phyloP scores from a whole-genome alignment of 2,888 invertebrate species.

The Cyaniris semiargus region DNA sequence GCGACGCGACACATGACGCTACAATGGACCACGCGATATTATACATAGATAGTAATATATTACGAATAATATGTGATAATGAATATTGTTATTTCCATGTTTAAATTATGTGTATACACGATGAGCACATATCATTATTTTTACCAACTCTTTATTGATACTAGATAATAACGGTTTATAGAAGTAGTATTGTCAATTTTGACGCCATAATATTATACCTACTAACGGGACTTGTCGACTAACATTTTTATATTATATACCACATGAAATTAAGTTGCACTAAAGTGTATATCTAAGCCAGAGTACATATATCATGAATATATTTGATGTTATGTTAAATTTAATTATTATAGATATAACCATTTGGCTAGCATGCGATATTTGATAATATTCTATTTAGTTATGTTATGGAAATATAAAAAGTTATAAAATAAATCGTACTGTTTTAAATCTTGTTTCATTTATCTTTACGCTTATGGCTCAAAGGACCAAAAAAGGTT shows the following conservation, averaged over 20 bases:
- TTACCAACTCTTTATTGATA: conserved; percentile 51
- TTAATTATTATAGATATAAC: conserved; percentile 47
- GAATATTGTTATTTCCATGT: conserved; percentile 70
- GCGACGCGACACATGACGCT: conserved; percentile 60
- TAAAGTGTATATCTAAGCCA: conserved; percentile 34
- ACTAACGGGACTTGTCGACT: conserved; percentile 23
- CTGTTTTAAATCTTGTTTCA: conserved; percentile 49
- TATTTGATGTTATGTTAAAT: conserved; percentile 36
- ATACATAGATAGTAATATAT: conserved; percentile 56
- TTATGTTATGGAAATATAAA: conserved; percentile 50
- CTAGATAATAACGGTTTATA: conserved; percentile 33
- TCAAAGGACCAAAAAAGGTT: conserved; percentile 28
- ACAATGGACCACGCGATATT: conserved; percentile 72
- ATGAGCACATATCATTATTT: conserved; percentile 76
- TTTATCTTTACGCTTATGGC: conserved; percentile 32
- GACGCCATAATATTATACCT: conserved; percentile 23
- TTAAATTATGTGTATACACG: conserved; percentile 66
- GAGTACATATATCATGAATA: conserved; percentile 37
- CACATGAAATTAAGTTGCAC: conserved; percentile 31
- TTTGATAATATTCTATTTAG: conserved; percentile 55
- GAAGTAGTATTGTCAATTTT: conserved; percentile 16
- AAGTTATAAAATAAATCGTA: conserved; percentile 66
- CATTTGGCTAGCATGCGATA: conserved; percentile 56
- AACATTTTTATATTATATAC: conserved; percentile 32
- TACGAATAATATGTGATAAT: conserved; percentile 78